phyloP scores from a whole-genome alignment of 2,888 invertebrate genomes.

The Clunio marinus region DNA sequence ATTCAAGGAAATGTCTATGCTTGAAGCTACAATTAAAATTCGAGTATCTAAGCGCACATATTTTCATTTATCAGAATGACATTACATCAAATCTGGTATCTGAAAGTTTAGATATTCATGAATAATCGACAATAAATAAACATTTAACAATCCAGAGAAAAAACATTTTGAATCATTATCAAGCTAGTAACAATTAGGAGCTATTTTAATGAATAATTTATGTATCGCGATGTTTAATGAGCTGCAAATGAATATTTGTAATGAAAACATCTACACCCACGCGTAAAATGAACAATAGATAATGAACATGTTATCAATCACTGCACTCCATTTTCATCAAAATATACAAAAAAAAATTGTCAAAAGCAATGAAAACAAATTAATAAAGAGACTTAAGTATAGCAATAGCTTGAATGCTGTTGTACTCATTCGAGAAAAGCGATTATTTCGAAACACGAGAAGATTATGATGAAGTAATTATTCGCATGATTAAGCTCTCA shows the following conservation, averaged over 20 bases:
- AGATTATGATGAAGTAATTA: conserved; percentile 36
- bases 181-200: not conserved
- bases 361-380: not conserved
- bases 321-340: not conserved
- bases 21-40: no score
- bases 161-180: no score
- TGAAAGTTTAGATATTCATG: no score
- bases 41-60: no score
- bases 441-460: not conserved
- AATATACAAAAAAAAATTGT: not conserved
- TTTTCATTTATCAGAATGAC: no score
- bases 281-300: not conserved
- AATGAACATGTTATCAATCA: conserved; percentile 8
- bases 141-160: no score
- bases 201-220: conserved; percentile 11
- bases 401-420: not conserved
- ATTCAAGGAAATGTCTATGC: no score
- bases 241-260: not conserved
- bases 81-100: no score
- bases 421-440: not conserved
- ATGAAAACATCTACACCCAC: not conserved
- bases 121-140: no score
- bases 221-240: conserved; percentile 1
- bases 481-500: conserved; percentile 31
- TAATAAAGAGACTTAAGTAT: conserved; percentile 17